These are phyloP conservation scores for Moxostoma hubbsi DNA, from an alignment of 2,797 vertebrate species.

Conservation along the genomic window DNA sequence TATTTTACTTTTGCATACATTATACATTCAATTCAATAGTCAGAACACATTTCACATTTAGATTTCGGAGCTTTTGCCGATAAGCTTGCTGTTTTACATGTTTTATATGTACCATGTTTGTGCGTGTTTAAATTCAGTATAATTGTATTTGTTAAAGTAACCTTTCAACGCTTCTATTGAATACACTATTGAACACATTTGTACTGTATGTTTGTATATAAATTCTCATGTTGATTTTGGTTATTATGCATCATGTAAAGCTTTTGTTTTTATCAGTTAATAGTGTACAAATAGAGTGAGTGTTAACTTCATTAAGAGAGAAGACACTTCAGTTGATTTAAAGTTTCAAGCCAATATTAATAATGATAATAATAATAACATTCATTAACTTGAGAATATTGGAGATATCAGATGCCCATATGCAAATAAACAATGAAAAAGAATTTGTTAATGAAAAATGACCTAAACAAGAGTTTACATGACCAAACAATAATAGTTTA, in stretches of 20 bases:
- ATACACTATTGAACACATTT: neutral
- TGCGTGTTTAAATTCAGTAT: too few relatives aligned
- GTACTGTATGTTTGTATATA: neutral
- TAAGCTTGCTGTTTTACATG: neutral
- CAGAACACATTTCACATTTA: neutral
- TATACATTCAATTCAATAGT: neutral
- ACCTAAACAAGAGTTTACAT: too few relatives aligned
- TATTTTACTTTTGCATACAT: too few relatives aligned
- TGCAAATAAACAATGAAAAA: neutral
- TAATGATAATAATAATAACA: neutral
- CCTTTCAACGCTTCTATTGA: neutral
- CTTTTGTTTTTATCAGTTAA: neutral
- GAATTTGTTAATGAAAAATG: too few relatives aligned
- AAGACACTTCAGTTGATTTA: neutral
- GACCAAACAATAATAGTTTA: too few relatives aligned
- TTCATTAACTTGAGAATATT: neutral
- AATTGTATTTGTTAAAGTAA: neutral
- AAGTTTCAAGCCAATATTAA: neutral
- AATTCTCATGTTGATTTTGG: neutral
- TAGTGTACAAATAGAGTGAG: neutral
- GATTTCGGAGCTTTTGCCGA: neutral
- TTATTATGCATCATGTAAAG: slow-evolving; percentile 31
- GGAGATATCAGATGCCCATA: neutral
- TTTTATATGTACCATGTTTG: neutral
- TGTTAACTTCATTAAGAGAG: neutral